Evolutionary conservation across 2,888 invertebrate species (phyloP), one percentile per base, ranked within the genome.

Genomic region (Drosophila bunnanda): DNA sequence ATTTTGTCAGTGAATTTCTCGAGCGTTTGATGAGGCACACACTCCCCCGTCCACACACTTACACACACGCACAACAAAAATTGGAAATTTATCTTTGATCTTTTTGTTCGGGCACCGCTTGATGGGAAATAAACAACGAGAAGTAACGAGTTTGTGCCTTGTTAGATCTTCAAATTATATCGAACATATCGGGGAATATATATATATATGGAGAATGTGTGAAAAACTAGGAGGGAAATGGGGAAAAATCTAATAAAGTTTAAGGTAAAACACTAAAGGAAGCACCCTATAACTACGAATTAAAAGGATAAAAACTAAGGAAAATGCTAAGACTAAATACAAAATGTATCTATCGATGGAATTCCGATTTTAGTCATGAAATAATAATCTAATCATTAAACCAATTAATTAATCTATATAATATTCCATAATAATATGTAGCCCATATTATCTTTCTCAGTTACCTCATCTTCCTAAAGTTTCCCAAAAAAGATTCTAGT

Each of bases 21-120:
- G 48, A 75, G 72, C 77, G 73, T 85, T 85, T 88, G 83, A 84
- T 84, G 83, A 82, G 88, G 83, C 88, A 68, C 78, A 74, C 83
- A 80, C 67, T 20, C 43, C 30, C 39, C 25, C 15, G 5, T 41
- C 4, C 20, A 13, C 28, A 15, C 41, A 17, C 61, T 2, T 30
- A 17, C 32, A 44, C 50, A 15, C 15, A 70, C 75, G 72, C 77
- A 75, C 34, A 65, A 17, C 73, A 72, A 25, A 39, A 84, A 84
- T 84, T 88, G 83, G 83, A 84, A 88, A 88, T 84, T 84, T 84
- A 88, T 84, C 83, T 84, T 84, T 88, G 88, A 84, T 84, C 83
- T 84, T 88, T 84, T 88, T 88, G 83, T 86, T 74, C 72, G 72
- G 52, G 68, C 77, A 67, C 32, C 77, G 64, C 65, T 62, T 65